Evolutionary conservation across 2,113 vertebrate species (phyloP).

Genomic region (Lethenteron reissneri): DNA sequence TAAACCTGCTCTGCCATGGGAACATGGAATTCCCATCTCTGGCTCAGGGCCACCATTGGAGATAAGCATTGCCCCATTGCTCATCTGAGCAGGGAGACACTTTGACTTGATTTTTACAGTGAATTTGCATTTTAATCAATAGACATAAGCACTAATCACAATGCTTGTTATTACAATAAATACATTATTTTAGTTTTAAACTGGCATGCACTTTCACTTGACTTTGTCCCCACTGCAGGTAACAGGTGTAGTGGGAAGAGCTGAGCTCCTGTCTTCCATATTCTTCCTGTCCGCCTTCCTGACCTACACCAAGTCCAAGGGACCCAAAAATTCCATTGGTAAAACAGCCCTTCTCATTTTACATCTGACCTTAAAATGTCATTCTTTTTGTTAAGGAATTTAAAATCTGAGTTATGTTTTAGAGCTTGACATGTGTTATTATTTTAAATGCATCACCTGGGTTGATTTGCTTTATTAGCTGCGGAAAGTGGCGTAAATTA

Average conservation of each 20-base stretch:
- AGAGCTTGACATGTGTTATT: neutral
- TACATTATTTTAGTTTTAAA: too few relatives aligned
- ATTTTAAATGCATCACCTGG: neutral
- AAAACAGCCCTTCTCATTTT: constrained; percentile 13
- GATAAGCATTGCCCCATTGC: too few relatives aligned
- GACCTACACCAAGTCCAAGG: constrained; percentile 74
- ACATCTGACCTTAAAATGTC: neutral
- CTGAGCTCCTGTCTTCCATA: constrained; percentile 82
- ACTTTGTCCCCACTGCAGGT: constrained; percentile 30
- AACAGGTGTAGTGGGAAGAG: constrained; percentile 85
- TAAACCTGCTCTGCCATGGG: too few relatives aligned
- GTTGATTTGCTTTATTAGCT: neutral
- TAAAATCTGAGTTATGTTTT: neutral
- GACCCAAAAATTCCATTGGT: constrained; percentile 64
- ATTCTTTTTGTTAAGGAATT: neutral
- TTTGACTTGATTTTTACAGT: too few relatives aligned
- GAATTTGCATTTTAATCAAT: too few relatives aligned
- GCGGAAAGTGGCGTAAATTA: neutral
- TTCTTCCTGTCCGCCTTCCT: constrained; percentile 85
- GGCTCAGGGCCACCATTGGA: too few relatives aligned
- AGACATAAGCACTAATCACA: too few relatives aligned
- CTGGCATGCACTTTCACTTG: neutral
- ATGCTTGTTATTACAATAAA: too few relatives aligned
- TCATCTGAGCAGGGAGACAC: too few relatives aligned
- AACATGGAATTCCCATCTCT: too few relatives aligned